Evolutionary conservation across 2,113 vertebrate genomes (phyloP).

Genomic region (Pseudopodoces humilis): DNA sequence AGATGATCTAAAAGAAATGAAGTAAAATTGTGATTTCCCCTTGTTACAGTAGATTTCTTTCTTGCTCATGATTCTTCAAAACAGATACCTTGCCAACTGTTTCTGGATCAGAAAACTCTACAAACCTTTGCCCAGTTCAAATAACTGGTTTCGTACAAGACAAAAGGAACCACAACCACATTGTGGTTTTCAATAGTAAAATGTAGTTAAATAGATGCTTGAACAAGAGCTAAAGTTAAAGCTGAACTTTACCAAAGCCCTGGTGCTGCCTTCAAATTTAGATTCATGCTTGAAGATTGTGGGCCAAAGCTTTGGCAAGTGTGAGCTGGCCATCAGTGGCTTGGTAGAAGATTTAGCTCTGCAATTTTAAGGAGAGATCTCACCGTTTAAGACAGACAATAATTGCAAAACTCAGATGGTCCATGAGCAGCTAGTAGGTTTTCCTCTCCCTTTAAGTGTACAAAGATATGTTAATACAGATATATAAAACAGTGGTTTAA

Average conservation of each 20-base stretch:
- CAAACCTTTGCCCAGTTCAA: neutral
- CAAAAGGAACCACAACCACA: conserved; percentile 7
- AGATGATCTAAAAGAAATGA: neutral
- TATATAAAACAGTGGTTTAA: neutral
- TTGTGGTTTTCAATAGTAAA: neutral
- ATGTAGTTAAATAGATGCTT: neutral
- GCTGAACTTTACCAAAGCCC: neutral
- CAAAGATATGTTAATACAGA: neutral
- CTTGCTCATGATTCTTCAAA: neutral
- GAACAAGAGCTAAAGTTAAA: neutral
- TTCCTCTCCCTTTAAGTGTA: neutral
- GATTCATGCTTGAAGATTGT: neutral
- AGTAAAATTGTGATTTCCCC: neutral
- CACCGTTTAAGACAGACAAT: neutral
- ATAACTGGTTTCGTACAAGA: neutral
- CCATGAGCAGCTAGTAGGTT: neutral
- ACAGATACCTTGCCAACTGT: neutral
- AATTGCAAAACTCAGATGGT: neutral
- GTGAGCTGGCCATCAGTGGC: neutral
- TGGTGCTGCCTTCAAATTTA: neutral
- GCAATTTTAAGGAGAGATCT: neutral
- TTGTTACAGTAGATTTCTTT: neutral
- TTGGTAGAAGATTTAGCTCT: neutral
- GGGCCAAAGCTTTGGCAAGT: neutral
- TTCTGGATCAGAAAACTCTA: neutral